Percentiles rank a stretch among this genome's conserved stretches.
Conservation (phyloP, 2,888 invertebrate genomes). For the Aspidapion aeneum region DNA sequence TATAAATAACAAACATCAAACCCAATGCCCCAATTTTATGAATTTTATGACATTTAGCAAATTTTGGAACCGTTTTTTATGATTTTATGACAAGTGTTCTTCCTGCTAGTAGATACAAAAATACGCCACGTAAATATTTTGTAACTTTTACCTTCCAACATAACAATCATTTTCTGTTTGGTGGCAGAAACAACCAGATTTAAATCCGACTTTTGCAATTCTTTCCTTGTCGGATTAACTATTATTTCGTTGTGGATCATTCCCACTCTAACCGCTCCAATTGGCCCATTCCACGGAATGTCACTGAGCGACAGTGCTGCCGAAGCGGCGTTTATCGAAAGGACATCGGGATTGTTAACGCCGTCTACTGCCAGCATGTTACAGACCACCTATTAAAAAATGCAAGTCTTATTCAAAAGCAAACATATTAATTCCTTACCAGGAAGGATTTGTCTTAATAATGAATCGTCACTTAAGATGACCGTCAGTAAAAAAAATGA, state of each 20-base stretch:
- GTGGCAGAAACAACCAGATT: conserved; percentile 86
- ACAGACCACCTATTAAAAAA: conserved; percentile 74
- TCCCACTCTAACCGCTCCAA: conserved; percentile 91
- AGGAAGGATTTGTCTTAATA: too few species aligned
- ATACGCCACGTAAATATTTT: too few species aligned
- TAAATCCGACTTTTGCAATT: conserved; percentile 69
- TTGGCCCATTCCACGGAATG: conserved; percentile 95
- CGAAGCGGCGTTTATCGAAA: conserved; percentile 94
- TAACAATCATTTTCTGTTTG: conserved; percentile 75
- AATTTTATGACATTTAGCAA: too few species aligned
- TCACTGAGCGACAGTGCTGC: conserved; percentile 88
- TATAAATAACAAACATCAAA: too few species aligned
- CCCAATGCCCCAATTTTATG: too few species aligned
- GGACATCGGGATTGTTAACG: conserved; percentile 80
- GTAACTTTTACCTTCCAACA: conserved; percentile 93
- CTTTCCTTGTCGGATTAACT: conserved; percentile 83
- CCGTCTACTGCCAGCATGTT: conserved; percentile 92
- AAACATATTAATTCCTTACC: too few species aligned
- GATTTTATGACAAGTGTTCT: too few species aligned
- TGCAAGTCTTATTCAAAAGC: too few species aligned
- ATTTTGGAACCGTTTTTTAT: too few species aligned
- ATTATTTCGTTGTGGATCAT: conserved; percentile 70
- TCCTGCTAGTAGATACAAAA: too few species aligned
- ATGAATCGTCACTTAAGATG: too few species aligned
- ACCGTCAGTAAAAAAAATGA: too few species aligned